These are phyloP conservation scores for Nanorana parkeri DNA, from an alignment of 2,113 vertebrate species.

Conservation along the genomic window DNA sequence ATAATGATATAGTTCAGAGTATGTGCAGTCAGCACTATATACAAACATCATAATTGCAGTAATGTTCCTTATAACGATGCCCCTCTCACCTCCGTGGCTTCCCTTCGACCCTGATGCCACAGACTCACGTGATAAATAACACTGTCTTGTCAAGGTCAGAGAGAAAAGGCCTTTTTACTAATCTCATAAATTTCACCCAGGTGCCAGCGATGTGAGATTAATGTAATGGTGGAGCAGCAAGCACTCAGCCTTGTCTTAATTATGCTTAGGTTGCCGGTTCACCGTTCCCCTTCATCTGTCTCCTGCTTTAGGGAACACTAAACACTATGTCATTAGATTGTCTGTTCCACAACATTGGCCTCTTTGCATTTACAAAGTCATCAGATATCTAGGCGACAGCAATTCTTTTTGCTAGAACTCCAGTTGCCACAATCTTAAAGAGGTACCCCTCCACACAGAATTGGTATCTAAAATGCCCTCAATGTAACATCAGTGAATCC, in stretches of 20 bases:
- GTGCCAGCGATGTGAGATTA: slow-evolving; percentile 85
- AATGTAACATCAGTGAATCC: too few species aligned
- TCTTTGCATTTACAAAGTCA: slow-evolving; percentile 84
- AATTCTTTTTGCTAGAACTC: slow-evolving; percentile 75
- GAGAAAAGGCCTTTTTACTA: slow-evolving; percentile 78
- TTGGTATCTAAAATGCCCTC: too few species aligned
- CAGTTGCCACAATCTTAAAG: slow-evolving; percentile 62
- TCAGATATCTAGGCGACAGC: slow-evolving; percentile 79
- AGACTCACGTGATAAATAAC: slow-evolving; percentile 80
- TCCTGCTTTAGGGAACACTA: slow-evolving; percentile 86
- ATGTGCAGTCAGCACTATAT: slow-evolving; percentile 5
- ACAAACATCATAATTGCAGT: slow-evolving; percentile 38
- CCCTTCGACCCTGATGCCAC: slow-evolving; percentile 62
- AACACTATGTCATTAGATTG: slow-evolving; percentile 86
- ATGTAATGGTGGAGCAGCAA: slow-evolving; percentile 82
- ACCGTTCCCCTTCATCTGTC: slow-evolving; percentile 86
- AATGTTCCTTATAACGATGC: slow-evolving; percentile 45
- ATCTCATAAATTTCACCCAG: slow-evolving; percentile 85
- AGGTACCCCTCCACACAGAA: too few species aligned
- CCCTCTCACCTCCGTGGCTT: slow-evolving; percentile 48
- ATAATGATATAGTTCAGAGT: slow-evolving; percentile 2
- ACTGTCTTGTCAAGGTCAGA: slow-evolving; percentile 82
- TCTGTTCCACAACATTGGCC: slow-evolving; percentile 83
- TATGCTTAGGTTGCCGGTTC: slow-evolving; percentile 86
- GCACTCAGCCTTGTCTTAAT: slow-evolving; percentile 88